These are phyloP conservation scores for Nasonia longicornis DNA, from an alignment of 1,140 invertebrate genomes.

Conservation along the genomic window DNA sequence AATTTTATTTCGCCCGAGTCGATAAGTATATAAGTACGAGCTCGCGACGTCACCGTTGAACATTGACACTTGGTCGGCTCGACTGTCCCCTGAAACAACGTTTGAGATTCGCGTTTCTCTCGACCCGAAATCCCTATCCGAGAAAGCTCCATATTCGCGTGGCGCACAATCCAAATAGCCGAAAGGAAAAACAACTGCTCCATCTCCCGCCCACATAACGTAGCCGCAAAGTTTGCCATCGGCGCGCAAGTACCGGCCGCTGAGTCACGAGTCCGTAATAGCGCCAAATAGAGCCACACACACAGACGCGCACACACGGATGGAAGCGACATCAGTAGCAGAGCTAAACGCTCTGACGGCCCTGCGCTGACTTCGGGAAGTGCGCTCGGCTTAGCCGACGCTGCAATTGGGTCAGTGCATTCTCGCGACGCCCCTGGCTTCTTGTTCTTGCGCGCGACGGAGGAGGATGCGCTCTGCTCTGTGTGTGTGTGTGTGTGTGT, in stretches of 20 bases:
- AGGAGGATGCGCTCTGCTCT: background rate
- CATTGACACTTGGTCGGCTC: too few relatives aligned
- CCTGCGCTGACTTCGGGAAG: conserved; percentile 7
- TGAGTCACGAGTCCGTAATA: conserved; percentile 16
- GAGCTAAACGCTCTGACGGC: background rate
- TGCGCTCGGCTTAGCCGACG: background rate
- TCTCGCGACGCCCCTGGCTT: background rate
- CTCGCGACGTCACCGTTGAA: background rate
- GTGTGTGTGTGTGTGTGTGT: background rate
- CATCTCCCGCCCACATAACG: background rate
- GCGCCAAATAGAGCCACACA: conserved; percentile 17
- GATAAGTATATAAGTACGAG: background rate
- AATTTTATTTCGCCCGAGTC: background rate
- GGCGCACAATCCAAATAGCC: too few relatives aligned
- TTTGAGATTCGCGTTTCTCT: background rate
- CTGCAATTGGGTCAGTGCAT: conserved; percentile 22
- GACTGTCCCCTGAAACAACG: too few relatives aligned
- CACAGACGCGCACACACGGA: background rate
- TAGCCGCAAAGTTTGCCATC: too few relatives aligned
- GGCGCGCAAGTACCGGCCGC: background rate
- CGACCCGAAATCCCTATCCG: too few relatives aligned
- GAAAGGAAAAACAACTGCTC: background rate
- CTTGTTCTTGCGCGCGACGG: background rate
- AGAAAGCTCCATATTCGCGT: background rate
- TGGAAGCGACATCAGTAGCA: background rate